Conservation (phyloP, 2,113 vertebrate species). For the Halcyon malimbica region DNA sequence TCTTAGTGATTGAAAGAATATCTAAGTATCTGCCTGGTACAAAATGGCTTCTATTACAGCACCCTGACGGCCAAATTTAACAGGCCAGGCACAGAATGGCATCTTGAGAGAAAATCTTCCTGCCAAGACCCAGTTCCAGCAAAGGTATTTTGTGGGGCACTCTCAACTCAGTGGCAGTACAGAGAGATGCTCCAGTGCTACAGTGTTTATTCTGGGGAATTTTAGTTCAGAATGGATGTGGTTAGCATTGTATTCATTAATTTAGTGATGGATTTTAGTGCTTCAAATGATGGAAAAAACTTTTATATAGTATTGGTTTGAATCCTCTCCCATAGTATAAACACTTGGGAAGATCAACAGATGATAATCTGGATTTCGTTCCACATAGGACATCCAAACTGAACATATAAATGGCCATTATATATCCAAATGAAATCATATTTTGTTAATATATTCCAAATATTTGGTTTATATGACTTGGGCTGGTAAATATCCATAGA, state of each 20-base stretch:
- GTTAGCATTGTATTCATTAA: neutral
- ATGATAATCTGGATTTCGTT: neutral
- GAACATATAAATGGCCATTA: neutral
- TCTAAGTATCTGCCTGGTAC: neutral
- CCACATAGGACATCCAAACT: neutral
- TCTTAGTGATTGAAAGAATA: neutral
- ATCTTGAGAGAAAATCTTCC: neutral
- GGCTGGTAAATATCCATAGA: neutral
- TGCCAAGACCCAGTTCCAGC: neutral
- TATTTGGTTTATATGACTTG: neutral
- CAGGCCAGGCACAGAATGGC: neutral
- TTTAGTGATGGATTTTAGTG: neutral
- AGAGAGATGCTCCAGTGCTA: neutral
- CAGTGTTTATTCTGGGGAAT: neutral
- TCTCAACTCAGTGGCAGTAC: neutral
- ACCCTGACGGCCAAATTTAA: neutral
- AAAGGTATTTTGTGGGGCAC: neutral
- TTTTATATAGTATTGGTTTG: neutral
- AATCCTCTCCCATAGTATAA: neutral
- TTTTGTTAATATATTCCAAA: neutral
- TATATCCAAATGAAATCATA: neutral
- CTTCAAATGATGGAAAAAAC: neutral
- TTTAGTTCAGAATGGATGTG: neutral
- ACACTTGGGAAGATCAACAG: neutral
- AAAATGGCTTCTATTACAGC: conserved; percentile 17